Conservation (phyloP, 2,113 vertebrate genomes). For the Haemorhous mexicanus region DNA sequence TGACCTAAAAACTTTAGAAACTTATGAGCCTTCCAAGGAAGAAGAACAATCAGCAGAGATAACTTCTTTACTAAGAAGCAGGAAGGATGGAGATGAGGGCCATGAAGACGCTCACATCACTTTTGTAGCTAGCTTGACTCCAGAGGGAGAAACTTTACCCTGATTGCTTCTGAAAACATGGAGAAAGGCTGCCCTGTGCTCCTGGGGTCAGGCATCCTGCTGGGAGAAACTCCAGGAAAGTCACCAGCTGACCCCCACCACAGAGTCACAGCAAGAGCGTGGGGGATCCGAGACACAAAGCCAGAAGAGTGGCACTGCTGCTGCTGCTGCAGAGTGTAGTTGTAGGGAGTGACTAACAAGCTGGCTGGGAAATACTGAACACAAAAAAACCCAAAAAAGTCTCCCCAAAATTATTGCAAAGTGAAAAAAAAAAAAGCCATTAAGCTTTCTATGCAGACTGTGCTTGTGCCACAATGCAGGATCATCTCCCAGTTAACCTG, state of each 20-base stretch:
- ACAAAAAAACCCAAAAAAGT: not conserved
- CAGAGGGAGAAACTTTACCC: not conserved
- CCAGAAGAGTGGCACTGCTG: not conserved
- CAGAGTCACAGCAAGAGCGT: not conserved
- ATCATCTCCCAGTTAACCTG: not conserved
- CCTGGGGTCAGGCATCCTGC: rapidly evolving
- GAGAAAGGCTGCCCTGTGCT: rapidly evolving
- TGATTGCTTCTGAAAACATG: rapidly evolving
- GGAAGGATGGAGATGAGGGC: not conserved
- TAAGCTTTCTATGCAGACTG: rapidly evolving
- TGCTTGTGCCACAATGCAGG: not conserved
- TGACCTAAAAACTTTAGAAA: not conserved
- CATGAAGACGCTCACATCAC: not conserved
- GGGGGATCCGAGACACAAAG: not conserved
- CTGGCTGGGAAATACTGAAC: not conserved
- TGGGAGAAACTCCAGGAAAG: not conserved
- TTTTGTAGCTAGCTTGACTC: not conserved
- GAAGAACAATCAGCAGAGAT: not conserved
- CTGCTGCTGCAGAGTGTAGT: not conserved
- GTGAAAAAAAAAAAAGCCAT: not conserved
- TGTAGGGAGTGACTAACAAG: not conserved
- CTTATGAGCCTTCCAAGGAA: not conserved
- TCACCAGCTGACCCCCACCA: not conserved
- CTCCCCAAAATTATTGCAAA: not conserved
- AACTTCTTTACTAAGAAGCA: not conserved